Evolutionary conservation across 1,140 invertebrate species (phyloP).

Genomic region (Drosophila quadrilineata): DNA sequence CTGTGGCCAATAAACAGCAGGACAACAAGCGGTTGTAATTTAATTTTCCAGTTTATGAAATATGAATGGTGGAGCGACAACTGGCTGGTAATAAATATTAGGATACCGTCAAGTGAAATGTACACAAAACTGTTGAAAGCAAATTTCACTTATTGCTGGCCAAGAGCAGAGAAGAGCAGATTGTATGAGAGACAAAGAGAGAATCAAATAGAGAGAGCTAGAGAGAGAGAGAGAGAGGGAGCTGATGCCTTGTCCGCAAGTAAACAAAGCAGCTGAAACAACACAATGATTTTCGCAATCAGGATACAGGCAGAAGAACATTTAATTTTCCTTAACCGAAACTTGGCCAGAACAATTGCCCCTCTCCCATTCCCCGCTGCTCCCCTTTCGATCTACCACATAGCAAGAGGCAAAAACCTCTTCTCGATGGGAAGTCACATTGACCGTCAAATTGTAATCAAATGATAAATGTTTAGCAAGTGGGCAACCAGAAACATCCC

Average conservation of each 20-base stretch:
- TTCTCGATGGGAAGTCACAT: constrained; percentile 41
- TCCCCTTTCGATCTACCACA: neutral
- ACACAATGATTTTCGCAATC: constrained; percentile 51
- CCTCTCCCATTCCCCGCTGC: neutral
- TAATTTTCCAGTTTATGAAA: constrained; percentile 58
- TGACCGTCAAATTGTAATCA: constrained; percentile 70
- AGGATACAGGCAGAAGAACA: constrained; percentile 37
- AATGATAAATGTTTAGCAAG: constrained; percentile 63
- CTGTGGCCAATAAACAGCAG: constrained; percentile 17
- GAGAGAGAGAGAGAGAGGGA: too few species aligned
- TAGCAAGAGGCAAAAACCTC: neutral
- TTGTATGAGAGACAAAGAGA: neutral
- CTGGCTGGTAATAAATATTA: constrained; percentile 55
- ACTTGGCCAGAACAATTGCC: neutral
- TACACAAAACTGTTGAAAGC: constrained; percentile 52
- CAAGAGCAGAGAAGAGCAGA: neutral
- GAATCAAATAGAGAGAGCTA: neutral
- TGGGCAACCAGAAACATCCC: constrained; percentile 17
- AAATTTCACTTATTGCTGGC: constrained; percentile 49
- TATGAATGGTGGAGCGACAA: constrained; percentile 47
- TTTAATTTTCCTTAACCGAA: constrained; percentile 45
- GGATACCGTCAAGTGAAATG: constrained; percentile 33
- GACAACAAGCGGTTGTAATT: constrained; percentile 36
- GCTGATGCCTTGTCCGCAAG: constrained; percentile 6
- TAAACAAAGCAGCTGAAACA: constrained; percentile 52